phyloP scores from a whole-genome alignment of 2,113 vertebrate genomes.

The Cromileptes altivelis region DNA sequence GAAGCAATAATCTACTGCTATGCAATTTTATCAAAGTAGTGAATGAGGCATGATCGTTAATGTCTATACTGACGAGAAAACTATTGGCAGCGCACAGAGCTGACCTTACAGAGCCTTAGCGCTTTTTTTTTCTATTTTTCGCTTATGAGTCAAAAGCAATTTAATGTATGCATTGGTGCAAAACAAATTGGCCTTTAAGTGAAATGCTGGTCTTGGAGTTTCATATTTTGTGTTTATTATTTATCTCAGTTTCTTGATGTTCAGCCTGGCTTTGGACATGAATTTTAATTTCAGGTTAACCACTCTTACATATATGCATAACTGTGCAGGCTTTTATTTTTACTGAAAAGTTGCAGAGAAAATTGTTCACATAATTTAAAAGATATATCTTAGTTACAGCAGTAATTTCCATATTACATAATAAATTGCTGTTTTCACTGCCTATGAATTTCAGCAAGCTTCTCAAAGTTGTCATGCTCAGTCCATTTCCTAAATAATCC shows the following conservation, averaged over 20 bases:
- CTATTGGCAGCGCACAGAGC: not conserved
- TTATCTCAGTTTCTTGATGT: constrained; percentile 23
- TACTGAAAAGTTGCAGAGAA: not conserved
- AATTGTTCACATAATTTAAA: not conserved
- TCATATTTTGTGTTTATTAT: constrained; percentile 20
- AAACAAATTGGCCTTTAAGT: constrained; percentile 30
- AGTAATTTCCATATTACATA: not conserved
- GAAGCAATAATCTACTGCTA: not conserved
- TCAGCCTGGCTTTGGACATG: constrained; percentile 1
- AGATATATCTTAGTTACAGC: not conserved
- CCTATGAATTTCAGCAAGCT: not conserved
- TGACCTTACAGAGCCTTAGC: not conserved
- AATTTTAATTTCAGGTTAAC: constrained; percentile 13
- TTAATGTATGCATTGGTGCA: constrained; percentile 24
- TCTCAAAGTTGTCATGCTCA: not conserved
- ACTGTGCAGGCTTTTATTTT: not conserved
- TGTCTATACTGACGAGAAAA: not conserved
- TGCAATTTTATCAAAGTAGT: not conserved
- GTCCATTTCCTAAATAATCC: not conserved
- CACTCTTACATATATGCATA: not conserved
- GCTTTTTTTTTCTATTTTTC: not conserved
- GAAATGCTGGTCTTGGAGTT: not conserved
- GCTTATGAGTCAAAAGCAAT: constrained; percentile 14
- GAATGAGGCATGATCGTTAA: not conserved
- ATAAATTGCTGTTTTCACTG: not conserved